Evolutionary conservation across 2,888 invertebrate species (phyloP).

Genomic region (Eristalis tenax): DNA sequence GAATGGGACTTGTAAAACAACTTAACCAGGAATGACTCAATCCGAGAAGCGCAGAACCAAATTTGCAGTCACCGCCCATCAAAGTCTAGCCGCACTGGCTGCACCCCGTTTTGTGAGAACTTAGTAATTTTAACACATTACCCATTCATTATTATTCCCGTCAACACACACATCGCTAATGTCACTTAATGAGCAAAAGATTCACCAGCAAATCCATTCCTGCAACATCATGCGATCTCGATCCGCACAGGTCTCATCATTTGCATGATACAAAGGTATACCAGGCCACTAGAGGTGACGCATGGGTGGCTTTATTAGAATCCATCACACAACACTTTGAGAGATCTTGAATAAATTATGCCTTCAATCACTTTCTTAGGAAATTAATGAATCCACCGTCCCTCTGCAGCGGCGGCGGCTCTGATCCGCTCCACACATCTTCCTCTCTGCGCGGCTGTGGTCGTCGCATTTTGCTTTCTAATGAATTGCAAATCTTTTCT

Average conservation of each 20-base stretch:
- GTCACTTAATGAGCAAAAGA: constrained; percentile 4
- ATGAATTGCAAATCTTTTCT: constrained; percentile 71
- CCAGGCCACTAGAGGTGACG: constrained; percentile 38
- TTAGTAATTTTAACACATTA: not conserved
- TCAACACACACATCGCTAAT: constrained; percentile 29
- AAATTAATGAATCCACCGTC: not conserved
- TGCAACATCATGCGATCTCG: constrained; percentile 34
- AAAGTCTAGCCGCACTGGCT: no score
- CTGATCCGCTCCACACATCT: not conserved
- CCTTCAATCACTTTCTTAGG: constrained; percentile 46
- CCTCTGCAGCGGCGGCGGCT: not conserved
- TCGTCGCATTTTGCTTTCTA: constrained; percentile 53
- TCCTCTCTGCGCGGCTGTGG: not conserved
- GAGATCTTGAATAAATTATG: constrained; percentile 66
- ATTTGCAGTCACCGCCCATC: no score
- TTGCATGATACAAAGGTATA: constrained; percentile 48
- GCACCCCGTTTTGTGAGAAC: not conserved
- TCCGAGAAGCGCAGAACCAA: no score
- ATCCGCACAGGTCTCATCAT: constrained; percentile 18
- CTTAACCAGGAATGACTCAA: no score
- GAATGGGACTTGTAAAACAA: no score
- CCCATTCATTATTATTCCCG: not conserved
- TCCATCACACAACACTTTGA: constrained; percentile 37
- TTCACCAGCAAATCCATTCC: constrained; percentile 34
- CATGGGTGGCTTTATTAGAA: constrained; percentile 59